phyloP scores from a whole-genome alignment of 2,113 vertebrate genomes.

The Redunca redunca region DNA sequence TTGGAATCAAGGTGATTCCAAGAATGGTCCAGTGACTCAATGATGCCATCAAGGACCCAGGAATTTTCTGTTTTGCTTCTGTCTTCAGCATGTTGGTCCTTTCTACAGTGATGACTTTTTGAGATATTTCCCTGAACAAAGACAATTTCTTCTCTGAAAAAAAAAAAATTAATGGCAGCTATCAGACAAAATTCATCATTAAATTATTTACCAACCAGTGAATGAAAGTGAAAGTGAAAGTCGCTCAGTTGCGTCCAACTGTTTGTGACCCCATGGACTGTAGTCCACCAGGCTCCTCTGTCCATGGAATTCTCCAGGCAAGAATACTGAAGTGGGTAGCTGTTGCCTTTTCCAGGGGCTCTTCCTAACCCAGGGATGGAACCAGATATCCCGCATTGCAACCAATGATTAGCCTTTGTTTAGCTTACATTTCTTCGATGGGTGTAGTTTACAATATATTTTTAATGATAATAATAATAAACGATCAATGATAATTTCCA shows the following conservation, averaged over 20 bases:
- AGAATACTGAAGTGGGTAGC: neutral
- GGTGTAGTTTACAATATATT: neutral
- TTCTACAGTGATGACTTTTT: neutral
- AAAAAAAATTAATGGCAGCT: neutral
- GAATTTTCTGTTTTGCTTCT: neutral
- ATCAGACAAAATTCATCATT: neutral
- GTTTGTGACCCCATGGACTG: neutral
- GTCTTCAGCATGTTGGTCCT: neutral
- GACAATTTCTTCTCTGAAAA: neutral
- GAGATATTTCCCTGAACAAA: neutral
- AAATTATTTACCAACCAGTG: neutral
- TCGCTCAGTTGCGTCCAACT: accelerated
- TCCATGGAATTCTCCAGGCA: neutral
- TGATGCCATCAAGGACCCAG: neutral
- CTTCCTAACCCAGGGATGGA: neutral
- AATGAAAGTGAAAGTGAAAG: neutral
- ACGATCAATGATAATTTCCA: neutral
- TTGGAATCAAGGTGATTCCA: neutral
- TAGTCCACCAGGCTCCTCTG: neutral
- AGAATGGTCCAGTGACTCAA: neutral
- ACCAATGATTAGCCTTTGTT: neutral
- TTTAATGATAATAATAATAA: neutral
- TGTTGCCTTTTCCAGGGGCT: neutral
- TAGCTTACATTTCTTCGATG: neutral
- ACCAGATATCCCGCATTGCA: neutral